Evolutionary conservation across 1,140 invertebrate species (phyloP), one percentile per base, ranked within the genome.

Genomic region (Pemphigus obesinymphae): DNA sequence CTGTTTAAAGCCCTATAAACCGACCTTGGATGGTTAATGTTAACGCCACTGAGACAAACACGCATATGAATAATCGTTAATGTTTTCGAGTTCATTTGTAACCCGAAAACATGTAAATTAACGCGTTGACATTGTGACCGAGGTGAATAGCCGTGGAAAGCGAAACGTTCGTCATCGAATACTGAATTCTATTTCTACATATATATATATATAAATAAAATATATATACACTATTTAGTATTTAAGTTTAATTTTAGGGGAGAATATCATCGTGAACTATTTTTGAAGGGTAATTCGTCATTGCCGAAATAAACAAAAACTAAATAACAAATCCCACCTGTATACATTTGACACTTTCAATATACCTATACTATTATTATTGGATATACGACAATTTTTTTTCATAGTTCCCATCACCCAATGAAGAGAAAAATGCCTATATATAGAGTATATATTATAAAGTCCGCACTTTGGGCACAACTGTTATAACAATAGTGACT

Each of bases 61-160:
- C 6, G n/a, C 29, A 34, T 20, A 50, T 73, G 70, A 73, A 73
- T 73, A 73, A 73, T 73, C 70, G 43, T 73, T 73, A 31, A 73
- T 73, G 43, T 73, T 73, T 73, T 50, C 26, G 45, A 73, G 37
- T 58, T 40, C 29, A 2, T 45, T 20, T 45, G 55, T 61, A 29
- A 31, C 40, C 26, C 53, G 31, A 80, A 80, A 80, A 80, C 76
- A 80, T 80, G 76, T 80, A 80, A 80, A 80, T 80, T 80, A 78
- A 78, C 50, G 50, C 26, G 76, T 63, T 61, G 55, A 80, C 23
- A 80, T 45, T 80, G 55, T 26, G 20, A 43, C n/a, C 53, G 76
- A 80, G 76, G 55, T 61, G 55, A 61, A 80, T 58, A 80, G 55
- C 55, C 76, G 55, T 23, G 76, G 55, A 80, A 80, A 80, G 76